Evolutionary conservation across 1,140 invertebrate genomes (phyloP).

Genomic region (Acromyrmex heyeri): DNA sequence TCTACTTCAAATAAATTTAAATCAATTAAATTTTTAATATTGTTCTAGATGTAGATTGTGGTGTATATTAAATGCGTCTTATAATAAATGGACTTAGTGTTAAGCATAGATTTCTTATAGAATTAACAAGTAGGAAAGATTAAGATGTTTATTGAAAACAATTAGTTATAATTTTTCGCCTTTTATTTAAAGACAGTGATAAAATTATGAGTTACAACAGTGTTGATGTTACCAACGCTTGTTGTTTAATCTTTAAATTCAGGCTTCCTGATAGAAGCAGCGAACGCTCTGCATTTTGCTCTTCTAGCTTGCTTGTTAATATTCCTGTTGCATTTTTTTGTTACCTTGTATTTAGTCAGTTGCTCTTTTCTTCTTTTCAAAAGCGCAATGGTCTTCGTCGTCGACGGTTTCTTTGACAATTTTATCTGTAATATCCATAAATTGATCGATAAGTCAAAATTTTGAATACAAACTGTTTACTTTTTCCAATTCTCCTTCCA

Average conservation of each 20-base stretch:
- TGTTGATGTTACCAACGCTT: conserved; percentile 26
- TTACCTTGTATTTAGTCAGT: conserved; percentile 87
- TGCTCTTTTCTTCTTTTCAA: conserved; percentile 86
- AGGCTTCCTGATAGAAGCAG: conserved; percentile 67
- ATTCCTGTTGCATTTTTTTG: conserved; percentile 9
- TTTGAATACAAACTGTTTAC: background rate
- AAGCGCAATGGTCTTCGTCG: conserved; percentile 86
- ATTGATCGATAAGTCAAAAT: conserved; percentile 53
- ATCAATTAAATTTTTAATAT: background rate
- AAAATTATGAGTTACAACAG: conserved; percentile 70
- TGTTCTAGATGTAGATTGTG: background rate
- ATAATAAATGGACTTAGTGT: no score
- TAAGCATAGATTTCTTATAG: background rate
- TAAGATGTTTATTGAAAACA: background rate
- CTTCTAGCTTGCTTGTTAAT: no score
- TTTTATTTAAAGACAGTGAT: conserved; percentile 76
- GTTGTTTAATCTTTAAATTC: conserved; percentile 69
- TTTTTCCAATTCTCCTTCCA: background rate
- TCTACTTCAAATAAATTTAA: no score
- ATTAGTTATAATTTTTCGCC: conserved; percentile 45
- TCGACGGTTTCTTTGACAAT: conserved; percentile 85
- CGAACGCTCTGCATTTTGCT: background rate
- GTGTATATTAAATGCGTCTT: background rate
- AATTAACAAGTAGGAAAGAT: background rate
- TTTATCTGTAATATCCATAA: conserved; percentile 85